Evolutionary conservation across 2,888 invertebrate species (phyloP), one percentile per base, ranked within the genome.

Genomic region (Hydriomena furcata): DNA sequence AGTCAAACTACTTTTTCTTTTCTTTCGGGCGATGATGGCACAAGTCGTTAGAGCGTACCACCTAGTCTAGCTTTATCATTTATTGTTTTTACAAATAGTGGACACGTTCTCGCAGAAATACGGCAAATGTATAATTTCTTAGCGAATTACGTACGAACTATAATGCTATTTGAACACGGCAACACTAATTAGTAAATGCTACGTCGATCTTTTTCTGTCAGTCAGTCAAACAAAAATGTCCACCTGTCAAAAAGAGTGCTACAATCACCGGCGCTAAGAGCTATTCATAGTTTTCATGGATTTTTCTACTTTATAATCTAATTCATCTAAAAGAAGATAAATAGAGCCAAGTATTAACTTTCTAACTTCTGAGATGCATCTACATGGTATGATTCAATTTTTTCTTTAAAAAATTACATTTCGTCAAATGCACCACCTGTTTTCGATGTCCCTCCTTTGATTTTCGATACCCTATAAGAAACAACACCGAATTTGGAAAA

Each of bases 141-240:
- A n/a, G n/a, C n/a, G n/a, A 17, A 17, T 17, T 17, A 17, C 17
- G 4, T 17, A 17, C n/a, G n/a, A n/a, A n/a, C n/a, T n/a, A n/a
- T n/a, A n/a, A n/a, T n/a, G n/a, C n/a, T n/a, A n/a, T n/a, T n/a
- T n/a, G n/a, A 8, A 7, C 11, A 7, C 4, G 13, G 40, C 28
- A 34, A 10, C 35, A 30, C 25, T 35, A 2, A n/a, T n/a, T n/a
- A n/a, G n/a, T n/a, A n/a, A 11, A 35, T 27, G 31, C 82, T 71
- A 84, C 85, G 86, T 86, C 76, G 82, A 75, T 73, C 60, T 61
- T 70, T 79, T 73, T 68, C 65, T 76, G 82, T 83, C 84, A 81
- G n/a, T n/a, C n/a, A n/a, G n/a, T n/a, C n/a, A n/a, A n/a, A n/a
- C n/a, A n/a, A n/a, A n/a, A 77, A 37, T 6, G 0, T 6, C 11